These are phyloP conservation scores for Forbesichthys papilliferus DNA, from an alignment of 2,113 vertebrate species.

Conservation along the genomic window DNA sequence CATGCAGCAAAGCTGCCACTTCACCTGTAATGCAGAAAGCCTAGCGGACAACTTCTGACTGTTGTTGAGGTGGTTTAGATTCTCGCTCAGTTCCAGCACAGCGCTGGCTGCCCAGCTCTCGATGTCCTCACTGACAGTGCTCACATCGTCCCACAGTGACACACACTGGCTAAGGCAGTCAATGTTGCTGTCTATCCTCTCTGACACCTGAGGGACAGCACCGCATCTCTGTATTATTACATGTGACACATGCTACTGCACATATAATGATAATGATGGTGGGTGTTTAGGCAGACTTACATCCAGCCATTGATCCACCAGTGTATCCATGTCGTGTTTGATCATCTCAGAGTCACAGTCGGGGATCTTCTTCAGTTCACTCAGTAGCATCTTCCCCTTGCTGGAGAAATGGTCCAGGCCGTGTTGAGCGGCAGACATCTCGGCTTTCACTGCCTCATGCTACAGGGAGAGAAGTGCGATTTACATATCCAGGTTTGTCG, in stretches of 20 bases:
- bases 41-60: conserved; percentile 79
- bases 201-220: conserved; percentile 78
- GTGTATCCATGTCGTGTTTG: conserved; percentile 85
- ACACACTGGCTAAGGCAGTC: conserved; percentile 78
- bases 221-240: neutral
- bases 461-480: conserved; percentile 40
- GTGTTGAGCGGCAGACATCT: conserved; percentile 83
- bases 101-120: conserved; percentile 85
- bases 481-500: no score
- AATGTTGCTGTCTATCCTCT: conserved; percentile 87
- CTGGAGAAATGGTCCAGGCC: conserved; percentile 86
- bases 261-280: no score
- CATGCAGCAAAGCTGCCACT: neutral
- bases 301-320: conserved; percentile 94
- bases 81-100: conserved; percentile 83
- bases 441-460: conserved; percentile 86
- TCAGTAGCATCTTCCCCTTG: conserved; percentile 87
- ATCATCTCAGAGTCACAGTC: conserved; percentile 78
- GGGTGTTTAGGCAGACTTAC: conserved; percentile 74
- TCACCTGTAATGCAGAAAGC: conserved; percentile 85
- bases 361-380: conserved; percentile 86
- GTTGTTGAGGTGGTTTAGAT: conserved; percentile 81
- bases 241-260: no score
- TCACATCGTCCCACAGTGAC: conserved; percentile 87
- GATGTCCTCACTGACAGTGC: conserved; percentile 82